Base-by-base conservation (phyloP, 2,113 vertebrate genomes). In the Polypterus bichir region DNA sequence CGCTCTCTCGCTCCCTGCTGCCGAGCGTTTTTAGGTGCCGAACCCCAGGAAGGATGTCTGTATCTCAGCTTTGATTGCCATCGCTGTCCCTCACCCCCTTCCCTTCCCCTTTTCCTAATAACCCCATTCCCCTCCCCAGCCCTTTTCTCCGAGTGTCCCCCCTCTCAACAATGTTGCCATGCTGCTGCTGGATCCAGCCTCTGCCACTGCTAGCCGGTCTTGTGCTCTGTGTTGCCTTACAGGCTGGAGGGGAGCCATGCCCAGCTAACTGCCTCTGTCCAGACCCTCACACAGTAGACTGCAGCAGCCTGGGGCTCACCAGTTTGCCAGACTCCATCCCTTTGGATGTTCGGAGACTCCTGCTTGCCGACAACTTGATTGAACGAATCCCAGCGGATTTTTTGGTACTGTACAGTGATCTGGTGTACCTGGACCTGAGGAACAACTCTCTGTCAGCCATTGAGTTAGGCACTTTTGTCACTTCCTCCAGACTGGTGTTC, bases 401-500 rank as follows among this genome's bases (percentile, higher is more conserved):
- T 75, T 89, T 98, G 73, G 88, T 97, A 65, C 90, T 97, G 74
- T 92, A 97, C 70, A 92, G 91, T 62, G 95, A 98, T 75, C 82
- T 98, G 69, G 89, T 97, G 48, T 97, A 97, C 78, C 69, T 98
- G 82, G 95, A 98, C 84, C 89, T 97, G 68, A 82, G 92, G 72
- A 97, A 98, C 80, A 98, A 98, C 79, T 88, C 93, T 3, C 83
- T 98, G 52, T 88, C 89, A 64, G 74, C 81, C 60, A 86, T 98
- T 71, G 88, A 91, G 72, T 90, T 86, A 44, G 94, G 95, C 63
- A 93, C 92, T 9, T 91, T 98, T 68, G 89, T 89, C 79, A 92
- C 89, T 62, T 92, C 93, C 2, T 88, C 89, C 75, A 90, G 91
- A 73, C 87, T 98, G 69, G 91, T 96, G 60, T 98, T 92, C 70